Base-by-base conservation (phyloP, 2,113 vertebrate genomes). In the Rostratula benghalensis region DNA sequence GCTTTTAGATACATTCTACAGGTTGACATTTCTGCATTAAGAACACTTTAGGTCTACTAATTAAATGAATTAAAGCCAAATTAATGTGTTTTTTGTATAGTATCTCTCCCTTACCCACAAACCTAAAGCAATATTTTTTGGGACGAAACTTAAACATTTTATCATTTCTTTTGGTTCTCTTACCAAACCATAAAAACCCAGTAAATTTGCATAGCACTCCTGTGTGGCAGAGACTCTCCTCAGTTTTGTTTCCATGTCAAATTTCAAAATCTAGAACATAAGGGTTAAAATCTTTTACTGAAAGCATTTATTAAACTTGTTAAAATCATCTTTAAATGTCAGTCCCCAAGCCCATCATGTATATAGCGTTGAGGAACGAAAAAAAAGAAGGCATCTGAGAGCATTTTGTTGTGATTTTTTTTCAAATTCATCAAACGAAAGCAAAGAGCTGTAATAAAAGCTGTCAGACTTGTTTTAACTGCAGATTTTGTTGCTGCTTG, bases 401-500 rank as follows among this genome's bases (percentile, higher is more conserved):
- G 39, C n/a, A 27, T 92, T 94, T 90, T 83, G 76, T 93, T 90
- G 37, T 85, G 81, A 68, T 91, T 87, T 95, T 93, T 89, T 43
- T 43, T 39, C 53, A 80, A 33, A 85, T 83, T 81, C 61, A 69
- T 85, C 91, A 91, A 61, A 84, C 76, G 78, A 50, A 87, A 85
- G 74, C 87, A 91, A 84, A 82, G 65, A 87, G 87, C 82, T 95
- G 71, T 91, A 90, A 89, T 88, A 93, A 94, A 95, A 96, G 90
- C 93, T 94, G 93, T 91, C 92, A 90, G 54, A 48, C 31, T 94
- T 93, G 78, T 84, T 95, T 78, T 93, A 95, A 91, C 84, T 94
- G 78, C 84, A 90, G 87, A 83, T 94, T 94, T 94, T 85, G 87
- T 94, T 95, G 70, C 82, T 91, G 13, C 82, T 96, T 95, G 45